Evolutionary conservation across 2,888 invertebrate genomes (phyloP), one percentile per base, ranked within the genome.

Genomic region (Prosopocoilus inquinatus): DNA sequence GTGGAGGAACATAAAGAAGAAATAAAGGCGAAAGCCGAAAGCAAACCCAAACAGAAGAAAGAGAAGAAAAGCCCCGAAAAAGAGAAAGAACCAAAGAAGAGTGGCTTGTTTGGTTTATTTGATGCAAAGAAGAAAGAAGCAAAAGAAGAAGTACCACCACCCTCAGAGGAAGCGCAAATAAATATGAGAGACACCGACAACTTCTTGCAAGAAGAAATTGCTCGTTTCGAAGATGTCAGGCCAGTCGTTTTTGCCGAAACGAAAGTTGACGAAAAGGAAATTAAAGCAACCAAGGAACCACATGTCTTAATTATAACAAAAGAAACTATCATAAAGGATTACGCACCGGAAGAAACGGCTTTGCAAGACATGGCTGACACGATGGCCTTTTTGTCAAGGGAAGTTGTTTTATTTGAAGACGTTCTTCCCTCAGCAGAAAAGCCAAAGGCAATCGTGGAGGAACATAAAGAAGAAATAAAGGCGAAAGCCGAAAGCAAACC

Each of bases 161-260:
- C 20, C 1, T 28, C 20, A 28, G 38, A 50, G 38, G 41, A 28
- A n/a, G 7, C 13, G 13, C 28, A 44, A 13, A 13, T 48, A 16
- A 50, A 49, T 20, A 32, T 55, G 8, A 48, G 39, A 48, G 16
- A 49, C 13, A 20, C 35, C 7, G 48, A 39, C 3, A 43, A 58
- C 20, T 65, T 66, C 56, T 39, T 66, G 35, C 50, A 51, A 13
- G 57, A 46, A 47, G 63, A 64, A 59, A 32, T 62, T 8, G 55
- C 48, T 3, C 32, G 51, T 11, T 62, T 55, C 36, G 53, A 64
- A 16, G 64, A 64, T 38, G 60, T 63, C 4, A 49, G 34, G 43
- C 59, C 51, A 35, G 20, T 47, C 13, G 15, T 34, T 20, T 49
- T 51, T 39, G 43, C 34, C 43, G 36, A 47, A 38, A 1, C 13